Evolutionary conservation across 2,888 invertebrate genomes (phyloP).

Genomic region (Noctua janthe): DNA sequence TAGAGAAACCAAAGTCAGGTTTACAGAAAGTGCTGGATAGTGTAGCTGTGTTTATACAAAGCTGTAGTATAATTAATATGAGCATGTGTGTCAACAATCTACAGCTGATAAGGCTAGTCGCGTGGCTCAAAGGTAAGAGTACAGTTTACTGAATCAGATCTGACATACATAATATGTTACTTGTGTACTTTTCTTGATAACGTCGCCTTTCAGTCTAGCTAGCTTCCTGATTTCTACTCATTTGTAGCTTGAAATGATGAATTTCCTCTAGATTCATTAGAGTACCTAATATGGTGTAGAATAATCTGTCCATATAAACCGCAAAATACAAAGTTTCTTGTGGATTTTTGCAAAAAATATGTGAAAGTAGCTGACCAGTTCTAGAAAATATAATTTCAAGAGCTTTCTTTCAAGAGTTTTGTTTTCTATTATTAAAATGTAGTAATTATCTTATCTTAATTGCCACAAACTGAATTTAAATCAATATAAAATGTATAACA

Average conservation of each 20-base stretch:
- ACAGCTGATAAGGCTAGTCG: conserved; percentile 27
- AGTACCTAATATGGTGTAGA: too few relatives aligned
- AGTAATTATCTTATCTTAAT: not conserved
- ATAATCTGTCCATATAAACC: not conserved
- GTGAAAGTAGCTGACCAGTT: not conserved
- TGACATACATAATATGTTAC: not conserved
- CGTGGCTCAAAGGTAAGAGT: conserved; percentile 10
- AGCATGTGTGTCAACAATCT: conserved; percentile 16
- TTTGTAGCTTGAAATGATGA: too few relatives aligned
- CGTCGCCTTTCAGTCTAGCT: not conserved
- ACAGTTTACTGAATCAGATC: conserved; percentile 4
- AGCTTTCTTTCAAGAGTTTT: not conserved
- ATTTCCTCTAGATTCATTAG: not conserved
- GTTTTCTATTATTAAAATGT: not conserved
- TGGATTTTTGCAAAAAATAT: not conserved
- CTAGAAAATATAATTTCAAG: not conserved
- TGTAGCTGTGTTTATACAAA: not conserved
- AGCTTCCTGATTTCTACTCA: not conserved
- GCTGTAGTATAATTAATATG: not conserved
- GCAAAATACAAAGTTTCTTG: not conserved
- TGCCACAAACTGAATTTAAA: not conserved
- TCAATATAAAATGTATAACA: not conserved
- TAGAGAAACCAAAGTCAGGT: not conserved
- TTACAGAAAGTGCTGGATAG: conserved; percentile 9
- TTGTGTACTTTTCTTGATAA: not conserved